Percentiles rank a stretch among this genome's conserved stretches.
phyloP scores from a whole-genome alignment of 2,888 invertebrate species.

The Molanna angustata region DNA sequence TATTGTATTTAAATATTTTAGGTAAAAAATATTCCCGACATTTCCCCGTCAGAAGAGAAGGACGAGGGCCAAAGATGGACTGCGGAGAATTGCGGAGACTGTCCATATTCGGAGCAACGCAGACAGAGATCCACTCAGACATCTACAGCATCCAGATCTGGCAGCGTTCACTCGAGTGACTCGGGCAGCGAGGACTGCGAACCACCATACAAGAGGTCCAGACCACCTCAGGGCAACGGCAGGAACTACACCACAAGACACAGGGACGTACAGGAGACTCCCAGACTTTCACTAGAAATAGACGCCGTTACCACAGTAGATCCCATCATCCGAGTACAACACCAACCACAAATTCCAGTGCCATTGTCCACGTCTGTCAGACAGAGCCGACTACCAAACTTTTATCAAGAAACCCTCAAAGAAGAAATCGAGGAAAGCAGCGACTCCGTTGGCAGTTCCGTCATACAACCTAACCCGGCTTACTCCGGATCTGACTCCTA shows the following conservation, averaged over 20 bases:
- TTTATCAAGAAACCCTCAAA: slow-evolving; percentile 28
- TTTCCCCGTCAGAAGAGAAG: slow-evolving; percentile 63
- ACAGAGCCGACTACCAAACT: slow-evolving; percentile 13
- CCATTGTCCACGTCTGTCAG: not conserved
- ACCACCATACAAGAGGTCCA: slow-evolving; percentile 11
- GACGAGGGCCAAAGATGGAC: slow-evolving; percentile 46
- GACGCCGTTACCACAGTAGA: not conserved
- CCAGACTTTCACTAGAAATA: not conserved
- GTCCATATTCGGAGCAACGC: slow-evolving; percentile 24
- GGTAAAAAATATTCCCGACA: slow-evolving; percentile 73
- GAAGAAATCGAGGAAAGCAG: slow-evolving; percentile 20
- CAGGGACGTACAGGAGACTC: slow-evolving; percentile 1
- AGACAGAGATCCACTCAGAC: slow-evolving; percentile 2
- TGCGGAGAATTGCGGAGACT: slow-evolving; percentile 47
- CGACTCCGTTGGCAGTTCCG: slow-evolving; percentile 19
- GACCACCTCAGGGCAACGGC: slow-evolving; percentile 14
- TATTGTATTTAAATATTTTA: too few species aligned
- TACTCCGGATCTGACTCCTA: slow-evolving; percentile 8
- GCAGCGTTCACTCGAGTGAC: slow-evolving; percentile 28
- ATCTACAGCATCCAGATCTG: not conserved
- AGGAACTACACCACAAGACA: slow-evolving; percentile 1
- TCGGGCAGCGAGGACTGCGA: slow-evolving; percentile 27
- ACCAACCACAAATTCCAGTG: not conserved
- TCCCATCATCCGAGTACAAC: not conserved
- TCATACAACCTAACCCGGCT: slow-evolving; percentile 30